Evolutionary conservation across 2,888 invertebrate species (phyloP).

Genomic region (Folsomia candida): DNA sequence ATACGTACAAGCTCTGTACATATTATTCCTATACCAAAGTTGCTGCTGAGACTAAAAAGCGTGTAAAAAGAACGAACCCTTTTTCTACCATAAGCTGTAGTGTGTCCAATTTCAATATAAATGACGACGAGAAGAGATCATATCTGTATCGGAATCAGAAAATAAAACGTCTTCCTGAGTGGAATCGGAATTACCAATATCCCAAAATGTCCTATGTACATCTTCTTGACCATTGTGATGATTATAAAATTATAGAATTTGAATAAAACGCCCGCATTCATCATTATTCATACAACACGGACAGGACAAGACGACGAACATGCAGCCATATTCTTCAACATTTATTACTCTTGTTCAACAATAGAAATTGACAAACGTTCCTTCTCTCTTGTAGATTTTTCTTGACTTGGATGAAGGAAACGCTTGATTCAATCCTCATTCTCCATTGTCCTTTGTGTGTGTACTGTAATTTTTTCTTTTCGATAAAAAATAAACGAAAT

Average conservation of each 20-base stretch:
- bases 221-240: not conserved
- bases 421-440: too few relatives aligned
- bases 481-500: not conserved
- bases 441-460: not conserved
- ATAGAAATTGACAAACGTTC: slow-evolving; percentile 21
- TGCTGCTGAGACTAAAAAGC: not conserved
- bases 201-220: not conserved
- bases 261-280: not conserved
- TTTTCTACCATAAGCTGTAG: not conserved
- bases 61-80: not conserved
- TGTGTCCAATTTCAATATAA: not conserved
- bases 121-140: not conserved
- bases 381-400: slow-evolving; percentile 14
- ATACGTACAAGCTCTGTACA: too few relatives aligned
- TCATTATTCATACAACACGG: not conserved
- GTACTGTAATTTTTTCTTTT: not conserved
- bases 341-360: not conserved
- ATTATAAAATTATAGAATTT: not conserved
- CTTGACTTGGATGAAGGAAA: too few relatives aligned
- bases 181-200: not conserved
- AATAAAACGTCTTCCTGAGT: slow-evolving; percentile 2
- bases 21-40: too few relatives aligned
- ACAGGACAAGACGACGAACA: too few relatives aligned
- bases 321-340: too few relatives aligned
- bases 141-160: not conserved